phyloP scores from a whole-genome alignment of 2,888 invertebrate species.

The Dione vanillae region DNA sequence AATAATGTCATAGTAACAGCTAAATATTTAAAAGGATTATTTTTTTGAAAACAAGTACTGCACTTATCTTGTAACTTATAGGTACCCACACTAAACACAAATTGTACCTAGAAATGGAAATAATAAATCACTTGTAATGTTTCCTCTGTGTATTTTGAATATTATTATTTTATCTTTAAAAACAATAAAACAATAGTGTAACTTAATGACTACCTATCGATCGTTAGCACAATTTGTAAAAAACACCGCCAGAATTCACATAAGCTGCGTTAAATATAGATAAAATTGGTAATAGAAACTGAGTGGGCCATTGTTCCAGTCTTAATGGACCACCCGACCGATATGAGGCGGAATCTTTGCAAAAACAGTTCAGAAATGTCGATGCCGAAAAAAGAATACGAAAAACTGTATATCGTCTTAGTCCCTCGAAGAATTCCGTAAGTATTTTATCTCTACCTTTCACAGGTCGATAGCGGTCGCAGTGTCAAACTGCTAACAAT shows the following conservation, averaged over 20 bases:
- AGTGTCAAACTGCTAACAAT: constrained; percentile 72
- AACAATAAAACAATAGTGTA: constrained; percentile 17
- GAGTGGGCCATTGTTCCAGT: constrained; percentile 77
- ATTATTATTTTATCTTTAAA: not conserved
- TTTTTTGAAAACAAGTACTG: too few relatives aligned
- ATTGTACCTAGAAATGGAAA: not conserved
- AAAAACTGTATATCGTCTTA: constrained; percentile 75
- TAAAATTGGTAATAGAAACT: constrained; percentile 77
- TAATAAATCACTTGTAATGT: not conserved
- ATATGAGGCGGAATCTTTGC: constrained; percentile 65
- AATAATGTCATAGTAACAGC: too few relatives aligned
- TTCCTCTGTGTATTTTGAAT: not conserved
- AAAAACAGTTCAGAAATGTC: constrained; percentile 71
- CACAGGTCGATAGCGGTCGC: constrained; percentile 75
- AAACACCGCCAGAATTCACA: constrained; percentile 71
- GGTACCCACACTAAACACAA: not conserved
- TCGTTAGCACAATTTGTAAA: constrained; percentile 58
- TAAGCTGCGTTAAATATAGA: constrained; percentile 79
- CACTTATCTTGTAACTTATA: too few relatives aligned
- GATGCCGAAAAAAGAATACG: constrained; percentile 70
- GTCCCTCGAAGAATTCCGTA: constrained; percentile 77
- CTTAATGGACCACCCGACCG: constrained; percentile 81
- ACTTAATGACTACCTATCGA: constrained; percentile 53
- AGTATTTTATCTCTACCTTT: constrained; percentile 78
- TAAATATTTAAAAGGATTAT: too few relatives aligned